Base-by-base conservation (phyloP, 2,797 vertebrate genomes). In the Oreortyx pictus region DNA sequence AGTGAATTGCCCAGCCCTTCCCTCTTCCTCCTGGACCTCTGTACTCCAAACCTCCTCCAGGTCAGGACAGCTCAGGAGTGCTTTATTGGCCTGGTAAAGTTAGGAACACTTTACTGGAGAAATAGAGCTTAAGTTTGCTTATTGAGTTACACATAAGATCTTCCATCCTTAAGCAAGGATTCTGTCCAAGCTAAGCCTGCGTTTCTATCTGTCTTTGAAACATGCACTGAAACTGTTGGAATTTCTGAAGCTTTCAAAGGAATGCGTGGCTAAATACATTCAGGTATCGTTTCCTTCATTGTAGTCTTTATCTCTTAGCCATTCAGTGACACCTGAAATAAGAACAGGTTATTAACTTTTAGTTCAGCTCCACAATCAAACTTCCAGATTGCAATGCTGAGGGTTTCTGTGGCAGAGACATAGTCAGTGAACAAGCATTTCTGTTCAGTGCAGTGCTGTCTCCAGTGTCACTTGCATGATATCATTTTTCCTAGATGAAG, bases 321-420 rank as follows among this genome's bases (percentile, higher is more conserved):
- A 23, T 17, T 67, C n/a, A 71, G 29, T 22, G 39, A 80, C 56
- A 66, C 33, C 27, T 80, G 77, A 83, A 59, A 77, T 86, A 65
- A 66, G 56, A 84, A 15, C 24, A 50, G 33, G n/a, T 62, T 46
- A 80, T 88, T 90, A 75, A 50, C 64, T 66, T 64, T 78, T 52
- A 52, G 52, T 31, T 74, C 65, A 93, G 43, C 19, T 79, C 43
- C 79, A 60, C 56, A 70, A 27, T 92, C 82, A 68, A n/a, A 64
- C 56, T 90, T 92, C 27, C 23, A 56, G 76, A 79, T 67, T 90
- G 47, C 27, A 41, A 23, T 77, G 62, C 29, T 44, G 70, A 78
- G 15, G 14, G 29, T 39, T 72, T 88, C 56, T 90, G 33, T 27
- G 76, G 74, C 46, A 78, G 46, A 73, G 33, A 35, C 62, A 9